A percentile compares a stretch with the other conserved stretches of the same genome.
These are phyloP conservation scores for Rhaphigaster nebulosa DNA, from an alignment of 2,888 invertebrate genomes.

Conservation along the genomic window DNA sequence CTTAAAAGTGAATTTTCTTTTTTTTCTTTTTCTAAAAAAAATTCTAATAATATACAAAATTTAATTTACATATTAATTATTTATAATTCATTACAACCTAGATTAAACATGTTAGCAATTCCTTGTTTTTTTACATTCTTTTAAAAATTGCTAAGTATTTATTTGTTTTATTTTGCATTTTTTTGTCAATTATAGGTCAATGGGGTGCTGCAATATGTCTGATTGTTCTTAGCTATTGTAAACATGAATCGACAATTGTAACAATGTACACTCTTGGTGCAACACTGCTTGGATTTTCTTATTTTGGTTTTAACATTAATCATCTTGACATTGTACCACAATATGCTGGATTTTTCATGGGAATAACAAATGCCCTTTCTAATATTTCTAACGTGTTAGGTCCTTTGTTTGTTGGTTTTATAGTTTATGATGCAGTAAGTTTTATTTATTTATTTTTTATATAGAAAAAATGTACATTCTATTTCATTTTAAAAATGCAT, in stretches of 20 bases:
- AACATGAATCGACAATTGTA: not conserved
- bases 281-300: conserved; percentile 51
- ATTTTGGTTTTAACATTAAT: conserved; percentile 76
- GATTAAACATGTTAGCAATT: too few species aligned
- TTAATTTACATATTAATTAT: too few species aligned
- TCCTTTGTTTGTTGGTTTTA: conserved; percentile 79
- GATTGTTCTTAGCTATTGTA: conserved; percentile 24
- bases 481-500: too few species aligned
- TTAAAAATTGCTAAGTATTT: not conserved
- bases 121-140: too few species aligned
- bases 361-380: conserved; percentile 83
- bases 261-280: conserved; percentile 42
- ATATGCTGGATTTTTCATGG: conserved; percentile 87
- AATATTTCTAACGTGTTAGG: conserved; percentile 85
- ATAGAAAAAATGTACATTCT: too few species aligned
- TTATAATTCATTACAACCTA: too few species aligned
- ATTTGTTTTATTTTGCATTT: not conserved
- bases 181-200: conserved; percentile 29
- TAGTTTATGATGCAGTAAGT: conserved; percentile 79
- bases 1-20: too few species aligned
- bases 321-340: conserved; percentile 89
- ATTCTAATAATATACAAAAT: too few species aligned
- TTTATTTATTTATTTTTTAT: conserved; percentile 60
- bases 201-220: conserved; percentile 51
- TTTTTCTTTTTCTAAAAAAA: too few species aligned